Evolutionary conservation across 1,140 invertebrate species (phyloP), one percentile per base, ranked within the genome.

Genomic region (Probaryconus sp.): DNA sequence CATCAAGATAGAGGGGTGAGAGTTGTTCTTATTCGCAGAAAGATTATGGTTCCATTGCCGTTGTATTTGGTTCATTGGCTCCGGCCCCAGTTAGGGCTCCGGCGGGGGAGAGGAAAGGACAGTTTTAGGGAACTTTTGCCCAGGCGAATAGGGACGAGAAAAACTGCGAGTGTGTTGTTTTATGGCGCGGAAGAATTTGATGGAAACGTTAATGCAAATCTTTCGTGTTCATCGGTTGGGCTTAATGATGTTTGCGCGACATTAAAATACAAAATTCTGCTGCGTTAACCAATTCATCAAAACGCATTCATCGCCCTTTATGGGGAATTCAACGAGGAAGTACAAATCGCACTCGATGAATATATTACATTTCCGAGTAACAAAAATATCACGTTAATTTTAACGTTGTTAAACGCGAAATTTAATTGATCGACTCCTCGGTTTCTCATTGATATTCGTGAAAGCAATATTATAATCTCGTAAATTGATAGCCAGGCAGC

Each of bases 181-280:
- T 77, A 83, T 80, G 80, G 73, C 31, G 73, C 61, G 75, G 77
- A 79, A 80, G 71, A 78, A 80, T 81, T 82, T 81, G 70, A 80
- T 78, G 79, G 72, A 83, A 82, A 82, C 78, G 68, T 83, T 80
- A 82, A 81, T 76, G 64, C 35, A 30, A 58, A 45, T 51, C 42
- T 69, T 67, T 67, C 48, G 31, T 71, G 73, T 51, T 71, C 61
- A 76, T 76, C 56, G 67, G 68, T 40, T 33, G 48, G 31, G 13
- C 40, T 70, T 68, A 71, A 71, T 68, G 73, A 68, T 70, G 55
- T 76, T 67, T 67, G 40, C 24, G 51, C 37, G 55, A 58, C 58
- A 64, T 71, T 76, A 43, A 61, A 61, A 76, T 31, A 56, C 20
- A 33, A 26, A 37, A 50, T 63, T 56, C 24, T 33, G 28, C 11